Evolutionary conservation across 2,797 vertebrate species (phyloP).

Genomic region (Amphiprion clarkii): DNA sequence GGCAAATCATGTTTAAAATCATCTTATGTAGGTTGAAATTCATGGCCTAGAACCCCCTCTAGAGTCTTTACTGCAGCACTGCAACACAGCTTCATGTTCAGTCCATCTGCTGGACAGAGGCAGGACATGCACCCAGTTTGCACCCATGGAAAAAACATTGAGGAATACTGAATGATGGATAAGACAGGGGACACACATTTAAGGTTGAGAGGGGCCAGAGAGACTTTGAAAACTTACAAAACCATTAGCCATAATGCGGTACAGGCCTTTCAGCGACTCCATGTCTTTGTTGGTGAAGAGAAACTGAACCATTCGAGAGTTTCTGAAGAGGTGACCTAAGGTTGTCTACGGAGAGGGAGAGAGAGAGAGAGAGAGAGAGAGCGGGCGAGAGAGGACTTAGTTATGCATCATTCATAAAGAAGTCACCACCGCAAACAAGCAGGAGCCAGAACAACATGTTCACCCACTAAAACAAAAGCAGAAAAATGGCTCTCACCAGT

Average conservation of each 20-base stretch:
- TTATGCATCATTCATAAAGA: constrained; percentile 32
- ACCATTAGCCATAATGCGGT: constrained; percentile 95
- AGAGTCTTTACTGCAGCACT: constrained; percentile 45
- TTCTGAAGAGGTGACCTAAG: constrained; percentile 93
- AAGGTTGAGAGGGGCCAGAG: not conserved
- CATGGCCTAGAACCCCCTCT: constrained; percentile 54
- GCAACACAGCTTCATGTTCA: constrained; percentile 25
- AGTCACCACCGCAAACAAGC: not conserved
- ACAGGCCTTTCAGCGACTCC: constrained; percentile 94
- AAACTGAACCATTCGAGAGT: constrained; percentile 95
- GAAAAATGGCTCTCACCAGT: constrained; percentile 80
- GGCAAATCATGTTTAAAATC: constrained; percentile 41
- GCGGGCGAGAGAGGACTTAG: constrained; percentile 1
- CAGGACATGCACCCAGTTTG: constrained; percentile 31
- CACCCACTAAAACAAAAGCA: not conserved
- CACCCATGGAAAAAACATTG: constrained; percentile 29
- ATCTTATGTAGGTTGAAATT: not conserved
- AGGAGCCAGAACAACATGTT: not conserved
- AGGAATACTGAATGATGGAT: constrained; percentile 22
- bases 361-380: constrained; percentile 9
- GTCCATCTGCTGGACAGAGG: constrained; percentile 51
- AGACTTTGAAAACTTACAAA: constrained; percentile 86
- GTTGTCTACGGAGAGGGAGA: constrained; percentile 84
- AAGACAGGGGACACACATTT: not conserved
- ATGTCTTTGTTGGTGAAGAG: constrained; percentile 95